phyloP scores from a whole-genome alignment of 2,113 vertebrate species.

The Sisor rabdophorus region DNA sequence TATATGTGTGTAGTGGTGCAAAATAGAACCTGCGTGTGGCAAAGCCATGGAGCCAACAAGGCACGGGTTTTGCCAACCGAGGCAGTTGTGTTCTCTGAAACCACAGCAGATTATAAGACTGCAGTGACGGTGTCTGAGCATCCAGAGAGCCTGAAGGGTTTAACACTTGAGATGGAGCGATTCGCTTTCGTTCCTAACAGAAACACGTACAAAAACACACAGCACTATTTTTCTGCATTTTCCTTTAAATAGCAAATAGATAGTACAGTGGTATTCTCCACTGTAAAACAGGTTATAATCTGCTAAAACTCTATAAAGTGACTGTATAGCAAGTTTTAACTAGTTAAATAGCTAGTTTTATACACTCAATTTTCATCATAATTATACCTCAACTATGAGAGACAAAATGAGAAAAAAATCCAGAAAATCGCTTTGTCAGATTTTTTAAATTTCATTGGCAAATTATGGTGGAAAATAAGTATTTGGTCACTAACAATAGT shows the following conservation, averaged over 20 bases:
- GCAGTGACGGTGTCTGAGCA: conserved; percentile 47
- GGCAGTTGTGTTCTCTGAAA: conserved; percentile 56
- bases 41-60: conserved; percentile 57
- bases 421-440: no score
- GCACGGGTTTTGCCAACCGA: conserved; percentile 46
- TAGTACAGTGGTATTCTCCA: no score
- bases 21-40: conserved; percentile 54
- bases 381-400: no score
- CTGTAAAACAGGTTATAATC: no score
- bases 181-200: conserved; percentile 42
- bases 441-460: no score
- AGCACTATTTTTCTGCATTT: not conserved
- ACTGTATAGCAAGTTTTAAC: no score
- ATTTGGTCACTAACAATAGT: no score
- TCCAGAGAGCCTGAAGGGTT: conserved; percentile 40
- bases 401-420: no score
- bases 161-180: conserved; percentile 43
- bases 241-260: not conserved
- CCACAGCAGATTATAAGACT: conserved; percentile 56
- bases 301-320: no score
- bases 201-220: conserved; percentile 5
- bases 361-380: no score
- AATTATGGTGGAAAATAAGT: no score
- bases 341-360: no score
- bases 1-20: conserved; percentile 1